A percentile compares a stretch with the other conserved stretches of the same genome.
Evolutionary conservation across 2,113 vertebrate genomes (phyloP).

Genomic region (Ia io): DNA sequence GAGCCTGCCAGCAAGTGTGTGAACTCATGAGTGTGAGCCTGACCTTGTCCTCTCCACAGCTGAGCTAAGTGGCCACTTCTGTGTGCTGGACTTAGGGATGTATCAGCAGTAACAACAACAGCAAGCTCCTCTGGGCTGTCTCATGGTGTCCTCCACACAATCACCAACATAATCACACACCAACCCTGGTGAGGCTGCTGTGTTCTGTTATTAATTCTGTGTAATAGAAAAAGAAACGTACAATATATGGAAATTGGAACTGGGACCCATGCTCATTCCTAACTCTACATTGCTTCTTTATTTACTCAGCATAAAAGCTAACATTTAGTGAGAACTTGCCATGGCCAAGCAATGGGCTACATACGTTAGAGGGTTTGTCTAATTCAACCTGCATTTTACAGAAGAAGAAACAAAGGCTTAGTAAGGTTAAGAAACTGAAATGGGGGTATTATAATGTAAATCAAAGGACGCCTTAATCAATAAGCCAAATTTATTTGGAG

Average conservation of each 20-base stretch:
- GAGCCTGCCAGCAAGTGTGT: neutral
- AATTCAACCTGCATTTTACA: neutral
- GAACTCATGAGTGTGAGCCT: neutral
- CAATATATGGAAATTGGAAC: neutral
- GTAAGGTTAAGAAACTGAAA: neutral
- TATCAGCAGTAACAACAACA: too few relatives aligned
- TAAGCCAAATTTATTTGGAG: too few relatives aligned
- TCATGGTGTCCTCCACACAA: fast-evolving
- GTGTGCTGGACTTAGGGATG: neutral
- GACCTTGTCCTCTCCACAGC: neutral
- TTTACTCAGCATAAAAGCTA: neutral
- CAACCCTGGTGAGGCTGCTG: neutral
- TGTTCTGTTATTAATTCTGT: neutral
- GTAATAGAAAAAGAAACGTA: neutral
- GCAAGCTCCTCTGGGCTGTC: neutral
- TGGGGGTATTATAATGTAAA: too few relatives aligned
- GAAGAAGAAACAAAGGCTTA: neutral
- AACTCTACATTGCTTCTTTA: neutral
- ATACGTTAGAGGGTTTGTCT: fast-evolving
- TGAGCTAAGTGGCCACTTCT: neutral
- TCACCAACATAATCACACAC: neutral
- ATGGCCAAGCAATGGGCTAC: neutral
- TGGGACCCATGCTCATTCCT: neutral
- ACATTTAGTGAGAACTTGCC: neutral
- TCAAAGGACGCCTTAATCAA: too few relatives aligned